Base-by-base conservation (phyloP, 2,113 vertebrate species). In the Glareola pratincola region DNA sequence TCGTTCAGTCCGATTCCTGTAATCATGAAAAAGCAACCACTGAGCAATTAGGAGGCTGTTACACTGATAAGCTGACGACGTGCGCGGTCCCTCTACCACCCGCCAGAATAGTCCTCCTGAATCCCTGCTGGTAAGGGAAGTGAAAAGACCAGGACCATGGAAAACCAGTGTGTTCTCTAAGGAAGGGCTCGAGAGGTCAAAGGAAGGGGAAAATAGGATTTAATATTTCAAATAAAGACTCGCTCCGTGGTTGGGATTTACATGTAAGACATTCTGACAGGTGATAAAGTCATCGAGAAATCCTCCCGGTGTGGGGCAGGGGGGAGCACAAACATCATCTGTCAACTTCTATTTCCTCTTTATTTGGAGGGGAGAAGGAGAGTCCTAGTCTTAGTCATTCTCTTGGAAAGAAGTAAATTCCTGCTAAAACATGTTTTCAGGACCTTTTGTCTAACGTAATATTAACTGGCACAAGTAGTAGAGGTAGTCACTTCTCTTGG, bases 1-100 rank as follows among this genome's bases (percentile, higher is more conserved):
- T 79, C 0, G 0, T 82, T 51, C 53, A 53, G 34, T 15, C 48
- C 0, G 0, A 13, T 85, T 82, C 88, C 83, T 73, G 48, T 79
- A 83, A 89, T 72, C 36, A 5, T 34, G 21, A 69, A 63, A 63
- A 73, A 69, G 18, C 57, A 88, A 22, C 14, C 43, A 26, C 54
- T 72, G 79, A 84, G 23, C 54, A 39, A 24, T 69, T 26, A 22
- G 6, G 67, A 76, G 86, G 53, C 67, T 80, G 66, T 76, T 77
- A 5, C 29, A 9, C 51, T 36, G 77, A 45, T 67, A 69, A 91
- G 62, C 29, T 74, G 76, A 9, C 2, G 68, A 8, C 2, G 2
- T 7, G 62, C 4, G 0, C 2, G 5, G 51, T 39, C 54, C n/a
- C 43, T 39, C 45, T 66, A 53, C 50, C 74, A 85, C 56, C 39